Evolutionary conservation across 2,113 vertebrate species (phyloP).

Genomic region (Elephas maximus): DNA sequence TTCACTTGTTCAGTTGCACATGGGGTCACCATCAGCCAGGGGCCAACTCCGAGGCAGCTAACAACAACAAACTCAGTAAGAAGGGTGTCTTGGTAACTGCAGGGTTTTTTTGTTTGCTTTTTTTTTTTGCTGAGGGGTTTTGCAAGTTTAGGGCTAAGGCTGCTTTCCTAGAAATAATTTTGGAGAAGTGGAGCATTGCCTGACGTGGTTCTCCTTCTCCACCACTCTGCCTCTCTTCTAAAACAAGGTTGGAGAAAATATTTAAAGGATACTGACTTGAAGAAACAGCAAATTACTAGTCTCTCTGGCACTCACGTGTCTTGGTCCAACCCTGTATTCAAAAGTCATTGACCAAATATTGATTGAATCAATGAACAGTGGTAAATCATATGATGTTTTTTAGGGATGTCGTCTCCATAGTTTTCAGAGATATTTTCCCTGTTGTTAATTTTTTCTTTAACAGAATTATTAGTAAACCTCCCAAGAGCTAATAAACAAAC

Average conservation of each 20-base stretch:
- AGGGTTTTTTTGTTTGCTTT: neutral
- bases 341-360: slow-evolving; percentile 13
- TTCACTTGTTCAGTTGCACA: no score
- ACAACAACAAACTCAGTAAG: neutral
- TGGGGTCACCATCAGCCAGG: no score
- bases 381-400: neutral
- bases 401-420: neutral
- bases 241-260: neutral
- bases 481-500: neutral
- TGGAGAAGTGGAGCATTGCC: neutral
- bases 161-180: neutral
- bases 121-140: neutral
- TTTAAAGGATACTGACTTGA: neutral
- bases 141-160: neutral
- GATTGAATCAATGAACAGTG: neutral
- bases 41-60: no score
- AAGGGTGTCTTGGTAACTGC: neutral
- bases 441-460: neutral
- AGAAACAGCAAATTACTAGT: neutral
- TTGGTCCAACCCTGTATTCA: neutral
- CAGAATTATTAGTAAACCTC: neutral
- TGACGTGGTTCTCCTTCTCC: neutral
- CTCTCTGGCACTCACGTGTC: neutral
- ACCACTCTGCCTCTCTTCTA: neutral
- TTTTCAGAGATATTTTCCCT: slow-evolving; percentile 27